These are phyloP conservation scores for Aphaenogaster ashmeadi DNA, from an alignment of 1,140 invertebrate genomes.

Conservation along the genomic window DNA sequence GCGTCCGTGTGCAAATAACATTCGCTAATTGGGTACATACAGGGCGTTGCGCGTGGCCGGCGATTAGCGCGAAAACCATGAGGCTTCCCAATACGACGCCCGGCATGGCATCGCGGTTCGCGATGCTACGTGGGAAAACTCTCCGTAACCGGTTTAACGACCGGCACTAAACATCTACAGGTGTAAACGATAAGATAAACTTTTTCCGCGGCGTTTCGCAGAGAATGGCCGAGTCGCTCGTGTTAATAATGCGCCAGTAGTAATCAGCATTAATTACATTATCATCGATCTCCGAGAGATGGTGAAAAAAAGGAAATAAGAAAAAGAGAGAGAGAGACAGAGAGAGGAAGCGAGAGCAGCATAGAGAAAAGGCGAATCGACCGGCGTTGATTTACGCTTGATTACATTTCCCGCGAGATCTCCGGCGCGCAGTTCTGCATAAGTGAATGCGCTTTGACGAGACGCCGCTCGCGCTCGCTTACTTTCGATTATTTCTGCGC, in stretches of 20 bases:
- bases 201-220: constrained; percentile 25
- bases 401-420: constrained; percentile 52
- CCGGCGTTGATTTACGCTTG: constrained; percentile 37
- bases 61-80: constrained; percentile 3
- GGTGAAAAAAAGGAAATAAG: background rate
- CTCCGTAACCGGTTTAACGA: constrained; percentile 49
- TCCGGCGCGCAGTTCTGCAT: constrained; percentile 21
- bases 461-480: constrained; percentile 50
- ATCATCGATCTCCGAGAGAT: background rate
- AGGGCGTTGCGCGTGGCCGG: constrained; percentile 39
- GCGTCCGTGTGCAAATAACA: constrained; percentile 49
- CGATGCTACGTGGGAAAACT: constrained; percentile 5
- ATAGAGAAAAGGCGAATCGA: constrained; percentile 48
- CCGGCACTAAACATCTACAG: constrained; percentile 13
- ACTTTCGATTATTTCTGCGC: constrained; percentile 62
- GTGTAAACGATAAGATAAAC: constrained; percentile 54
- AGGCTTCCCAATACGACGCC: constrained; percentile 32
- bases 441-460: constrained; percentile 52
- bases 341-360: background rate
- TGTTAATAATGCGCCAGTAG: constrained; percentile 14
- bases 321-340: background rate
- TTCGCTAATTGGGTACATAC: constrained; percentile 49
- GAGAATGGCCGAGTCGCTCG: background rate
- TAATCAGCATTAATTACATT: constrained; percentile 38
- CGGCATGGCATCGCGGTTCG: background rate